phyloP scores from a whole-genome alignment of 2,113 vertebrate species.

The Danio rerio region DNA sequence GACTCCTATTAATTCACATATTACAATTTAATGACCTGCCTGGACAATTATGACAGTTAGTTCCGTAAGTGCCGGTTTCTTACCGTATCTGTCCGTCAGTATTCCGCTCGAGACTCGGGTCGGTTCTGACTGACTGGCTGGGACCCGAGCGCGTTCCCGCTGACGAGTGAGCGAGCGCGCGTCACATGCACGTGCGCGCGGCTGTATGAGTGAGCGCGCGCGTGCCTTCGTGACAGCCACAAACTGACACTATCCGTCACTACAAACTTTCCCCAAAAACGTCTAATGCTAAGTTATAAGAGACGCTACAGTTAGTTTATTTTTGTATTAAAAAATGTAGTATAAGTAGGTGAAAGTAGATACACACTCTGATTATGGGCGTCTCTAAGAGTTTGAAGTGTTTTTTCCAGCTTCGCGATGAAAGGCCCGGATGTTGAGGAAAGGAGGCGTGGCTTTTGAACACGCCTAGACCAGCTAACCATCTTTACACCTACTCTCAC shows the following conservation, averaged over 20 bases:
- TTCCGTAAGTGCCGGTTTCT: conserved; percentile 15
- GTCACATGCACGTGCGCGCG: background rate
- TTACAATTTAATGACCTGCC: conserved; percentile 2
- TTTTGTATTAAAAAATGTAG: background rate
- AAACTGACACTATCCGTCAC: conserved; percentile 53
- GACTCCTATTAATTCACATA: background rate
- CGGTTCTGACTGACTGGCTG: conserved; percentile 33
- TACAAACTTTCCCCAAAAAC: conserved; percentile 19
- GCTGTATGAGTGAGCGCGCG: background rate
- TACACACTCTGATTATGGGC: background rate
- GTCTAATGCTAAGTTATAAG: background rate
- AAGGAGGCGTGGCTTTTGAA: conserved; percentile 1
- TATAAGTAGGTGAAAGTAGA: too few relatives aligned
- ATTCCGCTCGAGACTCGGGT: conserved; percentile 32
- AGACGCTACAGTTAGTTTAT: background rate
- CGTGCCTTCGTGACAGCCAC: conserved; percentile 41
- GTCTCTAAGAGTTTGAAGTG: conserved; percentile 5
- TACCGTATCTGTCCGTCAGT: conserved; percentile 28
- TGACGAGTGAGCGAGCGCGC: background rate
- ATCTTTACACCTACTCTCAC: too few relatives aligned
- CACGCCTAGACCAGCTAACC: background rate
- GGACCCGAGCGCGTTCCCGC: conserved; percentile 39
- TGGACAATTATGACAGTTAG: background rate
- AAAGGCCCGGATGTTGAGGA: conserved; percentile 29
- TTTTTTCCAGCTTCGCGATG: conserved; percentile 21